These are phyloP conservation scores for Vanessa cardui DNA, from an alignment of 2,888 invertebrate genomes.

Conservation along the genomic window DNA sequence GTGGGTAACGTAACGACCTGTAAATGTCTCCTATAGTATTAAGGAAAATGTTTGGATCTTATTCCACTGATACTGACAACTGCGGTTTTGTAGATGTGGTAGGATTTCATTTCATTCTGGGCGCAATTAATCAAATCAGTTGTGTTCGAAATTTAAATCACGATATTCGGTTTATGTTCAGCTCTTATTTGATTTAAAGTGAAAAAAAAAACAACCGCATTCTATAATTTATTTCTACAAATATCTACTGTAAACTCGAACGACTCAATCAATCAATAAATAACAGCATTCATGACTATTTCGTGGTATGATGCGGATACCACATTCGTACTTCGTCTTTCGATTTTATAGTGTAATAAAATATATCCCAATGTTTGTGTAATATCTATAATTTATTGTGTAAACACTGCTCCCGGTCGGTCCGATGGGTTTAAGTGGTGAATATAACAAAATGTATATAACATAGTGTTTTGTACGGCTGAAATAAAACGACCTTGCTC, in stretches of 20 bases:
- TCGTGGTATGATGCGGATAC: conserved; percentile 46
- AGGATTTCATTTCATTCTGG: too few relatives aligned
- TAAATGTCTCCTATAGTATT: too few relatives aligned
- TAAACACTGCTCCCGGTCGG: conserved; percentile 58
- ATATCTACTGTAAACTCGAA: conserved; percentile 11
- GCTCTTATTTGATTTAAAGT: not conserved
- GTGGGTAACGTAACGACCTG: too few relatives aligned
- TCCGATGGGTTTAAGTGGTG: conserved; percentile 45
- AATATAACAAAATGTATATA: conserved; percentile 33
- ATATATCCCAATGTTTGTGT: conserved; percentile 74
- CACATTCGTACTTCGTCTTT: conserved; percentile 58
- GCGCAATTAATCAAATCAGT: too few relatives aligned
- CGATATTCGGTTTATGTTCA: too few relatives aligned
- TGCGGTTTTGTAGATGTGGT: too few relatives aligned
- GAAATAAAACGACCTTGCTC: conserved; percentile 12
- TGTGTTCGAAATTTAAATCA: too few relatives aligned
- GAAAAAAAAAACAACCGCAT: not conserved
- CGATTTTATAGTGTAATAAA: conserved; percentile 72
- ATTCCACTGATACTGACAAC: too few relatives aligned
- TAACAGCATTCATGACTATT: conserved; percentile 42
- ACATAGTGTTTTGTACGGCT: conserved; percentile 7
- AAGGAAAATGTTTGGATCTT: too few relatives aligned
- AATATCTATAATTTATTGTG: conserved; percentile 73
- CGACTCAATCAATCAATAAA: conserved; percentile 41
- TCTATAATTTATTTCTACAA: not conserved